These are phyloP conservation scores for Cherax quadricarinatus DNA, from an alignment of 1,140 invertebrate species.

Conservation along the genomic window DNA sequence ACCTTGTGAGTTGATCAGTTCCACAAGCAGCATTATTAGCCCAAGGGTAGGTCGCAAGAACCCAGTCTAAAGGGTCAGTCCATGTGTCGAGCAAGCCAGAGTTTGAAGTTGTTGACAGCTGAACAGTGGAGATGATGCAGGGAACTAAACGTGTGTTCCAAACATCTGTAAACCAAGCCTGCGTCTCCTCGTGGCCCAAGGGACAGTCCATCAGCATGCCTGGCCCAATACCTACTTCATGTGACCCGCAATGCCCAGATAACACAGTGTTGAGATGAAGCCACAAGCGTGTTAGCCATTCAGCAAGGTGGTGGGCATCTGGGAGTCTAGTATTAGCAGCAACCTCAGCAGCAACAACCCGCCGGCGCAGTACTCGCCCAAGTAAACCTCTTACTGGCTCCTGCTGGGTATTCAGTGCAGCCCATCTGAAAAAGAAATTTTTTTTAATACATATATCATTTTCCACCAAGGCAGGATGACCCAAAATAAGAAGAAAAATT, in stretches of 20 bases:
- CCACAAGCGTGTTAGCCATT: conserved; percentile 59
- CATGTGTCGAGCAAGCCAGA: conserved; percentile 45
- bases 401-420: conserved; percentile 45
- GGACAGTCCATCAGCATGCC: conserved; percentile 57
- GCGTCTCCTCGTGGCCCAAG: conserved; percentile 57
- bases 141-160: conserved; percentile 56
- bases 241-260: conserved; percentile 56
- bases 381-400: conserved; percentile 55
- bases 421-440: conserved; percentile 37
- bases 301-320: conserved; percentile 60
- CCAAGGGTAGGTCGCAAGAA: conserved; percentile 63
- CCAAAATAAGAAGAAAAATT: no score
- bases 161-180: conserved; percentile 58
- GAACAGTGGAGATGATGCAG: conserved; percentile 13
- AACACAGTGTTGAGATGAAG: conserved; percentile 60
- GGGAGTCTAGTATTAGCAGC: conserved; percentile 56
- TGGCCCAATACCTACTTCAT: conserved; percentile 43
- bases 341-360: conserved; percentile 58
- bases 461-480: no score
- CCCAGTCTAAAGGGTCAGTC: conserved; percentile 64
- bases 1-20: conserved; percentile 55
- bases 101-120: conserved; percentile 10
- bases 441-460: not conserved
- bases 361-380: conserved; percentile 41
- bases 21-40: conserved; percentile 58